These are phyloP conservation scores for Enhydra lutris DNA, from an alignment of 2,113 vertebrate species.

Conservation along the genomic window DNA sequence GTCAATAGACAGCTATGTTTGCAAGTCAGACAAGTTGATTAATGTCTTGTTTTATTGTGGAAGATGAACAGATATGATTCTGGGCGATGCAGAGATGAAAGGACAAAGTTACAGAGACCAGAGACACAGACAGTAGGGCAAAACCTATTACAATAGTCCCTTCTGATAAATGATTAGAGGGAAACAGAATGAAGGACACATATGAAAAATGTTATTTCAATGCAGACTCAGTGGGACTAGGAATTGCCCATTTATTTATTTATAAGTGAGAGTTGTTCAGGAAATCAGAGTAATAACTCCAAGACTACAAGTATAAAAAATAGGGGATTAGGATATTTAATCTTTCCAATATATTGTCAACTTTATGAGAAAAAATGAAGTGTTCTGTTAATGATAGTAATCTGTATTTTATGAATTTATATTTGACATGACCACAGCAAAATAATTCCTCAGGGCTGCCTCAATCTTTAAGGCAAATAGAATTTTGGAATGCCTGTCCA, in stretches of 20 bases:
- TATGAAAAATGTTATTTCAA: not conserved
- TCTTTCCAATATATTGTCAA: not conserved
- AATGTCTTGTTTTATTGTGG: not conserved
- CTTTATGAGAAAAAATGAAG: not conserved
- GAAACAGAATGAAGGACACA: not conserved
- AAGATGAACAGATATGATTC: not conserved
- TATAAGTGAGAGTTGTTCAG: not conserved
- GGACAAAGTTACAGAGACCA: not conserved
- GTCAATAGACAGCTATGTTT: not conserved
- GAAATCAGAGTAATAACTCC: not conserved
- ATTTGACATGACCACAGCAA: not conserved
- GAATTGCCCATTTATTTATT: not conserved
- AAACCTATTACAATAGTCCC: not conserved
- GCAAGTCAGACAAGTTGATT: not conserved
- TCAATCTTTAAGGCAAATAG: not conserved
- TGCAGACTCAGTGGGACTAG: not conserved
- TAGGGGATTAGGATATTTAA: not conserved
- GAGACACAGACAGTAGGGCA: not conserved
- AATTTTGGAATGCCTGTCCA: not conserved
- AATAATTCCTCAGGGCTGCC: not conserved
- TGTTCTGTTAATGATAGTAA: not conserved
- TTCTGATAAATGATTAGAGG: not conserved
- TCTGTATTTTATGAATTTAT: not conserved
- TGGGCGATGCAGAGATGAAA: not conserved
- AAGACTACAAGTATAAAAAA: not conserved